A percentile compares a stretch with the other conserved stretches of the same genome.
These are phyloP conservation scores for Oxystoma pomonae DNA, from an alignment of 2,888 invertebrate genomes.

Conservation along the genomic window DNA sequence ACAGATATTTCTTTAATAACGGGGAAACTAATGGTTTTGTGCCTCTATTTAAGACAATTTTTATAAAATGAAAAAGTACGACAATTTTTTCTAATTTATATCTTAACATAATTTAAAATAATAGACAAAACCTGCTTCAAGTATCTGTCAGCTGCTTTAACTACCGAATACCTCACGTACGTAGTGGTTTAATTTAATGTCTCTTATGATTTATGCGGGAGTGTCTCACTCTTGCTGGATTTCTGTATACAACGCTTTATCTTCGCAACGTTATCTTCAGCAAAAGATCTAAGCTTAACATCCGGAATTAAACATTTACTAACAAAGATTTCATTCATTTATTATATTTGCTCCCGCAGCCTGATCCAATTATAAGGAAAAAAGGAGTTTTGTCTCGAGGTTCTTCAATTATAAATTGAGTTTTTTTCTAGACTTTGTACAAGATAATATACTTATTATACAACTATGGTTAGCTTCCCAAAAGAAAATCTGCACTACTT, in stretches of 20 bases:
- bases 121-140: too few species aligned
- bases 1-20: too few species aligned
- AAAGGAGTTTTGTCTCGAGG: background rate
- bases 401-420: background rate
- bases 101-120: too few species aligned
- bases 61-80: too few species aligned
- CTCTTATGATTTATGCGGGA: conserved; percentile 39
- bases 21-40: too few species aligned
- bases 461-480: background rate
- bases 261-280: background rate
- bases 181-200: conserved; percentile 33
- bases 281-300: background rate
- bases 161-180: conserved; percentile 37
- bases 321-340: conserved; percentile 3
- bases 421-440: background rate
- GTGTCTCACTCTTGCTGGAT: conserved; percentile 17
- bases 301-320: background rate
- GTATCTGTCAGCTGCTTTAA: conserved; percentile 41
- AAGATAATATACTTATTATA: too few species aligned
- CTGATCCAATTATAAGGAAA: conserved; percentile 2
- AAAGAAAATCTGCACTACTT: too few species aligned
- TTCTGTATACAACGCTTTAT: background rate
- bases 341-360: background rate
- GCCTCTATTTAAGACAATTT: too few species aligned
- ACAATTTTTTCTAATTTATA: too few species aligned